Conservation (phyloP, 2,888 invertebrate genomes). For the Spisula subtruncata region DNA sequence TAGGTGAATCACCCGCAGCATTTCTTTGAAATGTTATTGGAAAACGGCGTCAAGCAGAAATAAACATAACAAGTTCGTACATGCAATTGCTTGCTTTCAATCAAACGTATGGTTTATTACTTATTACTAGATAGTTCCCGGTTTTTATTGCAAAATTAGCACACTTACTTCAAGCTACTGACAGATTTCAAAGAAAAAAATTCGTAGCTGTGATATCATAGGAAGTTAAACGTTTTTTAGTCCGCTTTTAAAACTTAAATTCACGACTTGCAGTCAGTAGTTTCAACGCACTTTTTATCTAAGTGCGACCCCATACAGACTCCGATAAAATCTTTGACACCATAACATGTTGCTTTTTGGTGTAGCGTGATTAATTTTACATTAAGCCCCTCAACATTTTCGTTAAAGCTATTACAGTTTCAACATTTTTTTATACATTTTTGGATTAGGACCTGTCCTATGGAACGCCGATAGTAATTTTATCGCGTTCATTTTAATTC, state of each 20-base stretch:
- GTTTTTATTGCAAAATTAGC: too few relatives aligned
- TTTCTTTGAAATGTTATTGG: too few relatives aligned
- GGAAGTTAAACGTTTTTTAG: background rate
- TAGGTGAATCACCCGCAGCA: too few relatives aligned
- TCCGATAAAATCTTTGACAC: conserved; percentile 11
- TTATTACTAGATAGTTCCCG: too few relatives aligned
- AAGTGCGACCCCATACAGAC: background rate
- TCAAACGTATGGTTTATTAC: too few relatives aligned
- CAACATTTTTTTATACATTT: background rate
- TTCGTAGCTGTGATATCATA: too few relatives aligned
- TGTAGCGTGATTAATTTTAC: background rate
- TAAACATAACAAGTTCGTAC: too few relatives aligned
- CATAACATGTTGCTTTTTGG: background rate
- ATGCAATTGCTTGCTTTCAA: too few relatives aligned
- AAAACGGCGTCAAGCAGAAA: too few relatives aligned
- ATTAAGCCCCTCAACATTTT: background rate
- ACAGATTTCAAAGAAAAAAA: too few relatives aligned
- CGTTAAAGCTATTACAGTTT: background rate
- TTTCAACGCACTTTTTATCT: background rate
- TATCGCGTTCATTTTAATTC: background rate
- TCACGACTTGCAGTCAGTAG: background rate
- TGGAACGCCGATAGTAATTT: background rate
- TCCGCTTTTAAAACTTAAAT: background rate
- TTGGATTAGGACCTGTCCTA: background rate
- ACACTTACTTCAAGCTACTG: too few relatives aligned